Evolutionary conservation across 2,888 invertebrate species (phyloP).

Genomic region (Apodemia mormo): DNA sequence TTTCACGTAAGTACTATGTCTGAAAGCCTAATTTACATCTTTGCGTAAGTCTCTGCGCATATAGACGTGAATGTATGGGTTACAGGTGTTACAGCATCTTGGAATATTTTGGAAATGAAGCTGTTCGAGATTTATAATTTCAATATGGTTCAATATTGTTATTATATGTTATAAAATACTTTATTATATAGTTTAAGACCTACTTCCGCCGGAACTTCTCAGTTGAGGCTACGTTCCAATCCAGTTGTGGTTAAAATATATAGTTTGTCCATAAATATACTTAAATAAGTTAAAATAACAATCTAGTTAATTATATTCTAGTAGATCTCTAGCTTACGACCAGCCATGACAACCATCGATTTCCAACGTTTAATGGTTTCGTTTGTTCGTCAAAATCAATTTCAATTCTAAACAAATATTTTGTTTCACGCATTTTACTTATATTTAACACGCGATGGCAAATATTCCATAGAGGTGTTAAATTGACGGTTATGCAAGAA

Average conservation of each 20-base stretch:
- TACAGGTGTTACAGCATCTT: too few species aligned
- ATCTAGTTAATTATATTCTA: not conserved
- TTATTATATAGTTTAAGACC: too few species aligned
- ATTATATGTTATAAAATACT: too few species aligned
- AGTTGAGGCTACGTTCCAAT: not conserved
- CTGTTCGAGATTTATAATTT: too few species aligned
- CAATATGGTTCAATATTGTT: too few species aligned
- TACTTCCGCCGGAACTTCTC: not conserved
- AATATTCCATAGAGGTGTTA: conserved; percentile 29
- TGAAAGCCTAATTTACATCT: too few species aligned
- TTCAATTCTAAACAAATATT: conserved; percentile 30
- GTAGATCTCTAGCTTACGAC: conserved; percentile 2
- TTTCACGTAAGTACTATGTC: too few species aligned
- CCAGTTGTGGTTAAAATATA: not conserved
- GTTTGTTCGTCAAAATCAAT: conserved; percentile 60
- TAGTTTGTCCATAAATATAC: too few species aligned
- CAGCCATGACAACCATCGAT: conserved; percentile 57
- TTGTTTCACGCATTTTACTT: conserved; percentile 41
- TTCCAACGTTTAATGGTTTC: conserved; percentile 62
- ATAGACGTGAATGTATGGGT: too few species aligned
- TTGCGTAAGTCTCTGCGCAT: too few species aligned
- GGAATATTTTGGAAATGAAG: too few species aligned
- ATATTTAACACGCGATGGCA: conserved; percentile 28
- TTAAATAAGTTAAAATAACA: too few species aligned
- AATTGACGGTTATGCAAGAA: conserved; percentile 44